phyloP scores from a whole-genome alignment of 2,888 invertebrate genomes.

The Trichogramma evanescens region DNA sequence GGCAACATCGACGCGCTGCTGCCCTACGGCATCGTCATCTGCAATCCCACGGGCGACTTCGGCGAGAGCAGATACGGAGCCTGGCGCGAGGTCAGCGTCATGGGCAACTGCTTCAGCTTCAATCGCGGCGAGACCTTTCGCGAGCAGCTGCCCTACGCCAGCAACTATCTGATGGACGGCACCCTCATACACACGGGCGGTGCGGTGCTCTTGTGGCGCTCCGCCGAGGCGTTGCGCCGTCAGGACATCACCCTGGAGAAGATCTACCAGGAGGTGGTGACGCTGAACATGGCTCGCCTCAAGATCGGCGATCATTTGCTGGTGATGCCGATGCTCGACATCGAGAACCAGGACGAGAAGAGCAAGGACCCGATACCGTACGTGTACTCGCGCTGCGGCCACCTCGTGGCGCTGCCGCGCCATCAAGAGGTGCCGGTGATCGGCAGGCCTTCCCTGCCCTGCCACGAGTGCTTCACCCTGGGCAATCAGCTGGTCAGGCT shows the following conservation, averaged over 20 bases:
- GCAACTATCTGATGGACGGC: conserved; percentile 87
- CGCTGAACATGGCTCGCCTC: conserved; percentile 27
- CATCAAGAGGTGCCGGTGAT: conserved; percentile 91
- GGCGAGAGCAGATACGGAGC: conserved; percentile 77
- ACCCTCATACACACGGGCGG: conserved; percentile 98
- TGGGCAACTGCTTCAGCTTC: conserved; percentile 92
- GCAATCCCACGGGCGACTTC: conserved; percentile 87
- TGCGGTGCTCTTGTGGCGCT: conserved; percentile 87
- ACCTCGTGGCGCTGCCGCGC: conserved; percentile 81
- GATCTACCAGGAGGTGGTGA: too few species aligned
- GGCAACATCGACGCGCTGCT: conserved; percentile 84
- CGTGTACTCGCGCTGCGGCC: conserved; percentile 94
- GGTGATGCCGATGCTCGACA: conserved; percentile 94
- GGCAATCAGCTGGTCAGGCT: conserved; percentile 64
- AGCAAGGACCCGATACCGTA: conserved; percentile 55
- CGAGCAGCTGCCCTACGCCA: conserved; percentile 80
- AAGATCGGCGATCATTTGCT: conserved; percentile 82
- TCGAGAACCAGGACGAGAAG: too few species aligned
- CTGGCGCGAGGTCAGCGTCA: conserved; percentile 95
- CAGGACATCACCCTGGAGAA: too few species aligned
- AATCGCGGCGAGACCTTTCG: conserved; percentile 42
- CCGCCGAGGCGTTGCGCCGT: too few species aligned
- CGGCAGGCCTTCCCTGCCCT: conserved; percentile 61
- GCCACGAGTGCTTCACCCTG: too few species aligned
- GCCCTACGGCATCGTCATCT: conserved; percentile 94